Evolutionary conservation across 2,797 vertebrate genomes (phyloP).

Genomic region (Molossus alvarezi): DNA sequence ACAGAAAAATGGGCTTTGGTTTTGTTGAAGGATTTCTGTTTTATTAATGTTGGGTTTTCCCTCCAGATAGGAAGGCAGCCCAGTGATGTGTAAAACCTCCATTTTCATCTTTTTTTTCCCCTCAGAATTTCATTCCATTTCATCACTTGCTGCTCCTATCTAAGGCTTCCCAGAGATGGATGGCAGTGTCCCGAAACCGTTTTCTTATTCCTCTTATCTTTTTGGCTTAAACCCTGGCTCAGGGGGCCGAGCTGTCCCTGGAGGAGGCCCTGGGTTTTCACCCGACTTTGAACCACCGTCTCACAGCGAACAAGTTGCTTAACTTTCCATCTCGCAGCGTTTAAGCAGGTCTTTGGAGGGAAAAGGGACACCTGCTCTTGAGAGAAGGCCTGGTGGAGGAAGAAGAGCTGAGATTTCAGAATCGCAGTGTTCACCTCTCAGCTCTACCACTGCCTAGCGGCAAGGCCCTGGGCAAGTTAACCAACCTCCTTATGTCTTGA

Average conservation of each 20-base stretch:
- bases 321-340: conserved; percentile 52
- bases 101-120: conserved; percentile 74
- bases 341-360: conserved; percentile 26
- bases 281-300: not conserved
- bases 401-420: not conserved
- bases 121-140: conserved; percentile 79
- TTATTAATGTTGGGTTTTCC: conserved; percentile 83
- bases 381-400: not conserved
- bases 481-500: not conserved
- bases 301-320: conserved; percentile 40
- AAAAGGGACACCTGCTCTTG: not conserved
- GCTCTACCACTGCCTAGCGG: not conserved
- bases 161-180: conserved; percentile 75
- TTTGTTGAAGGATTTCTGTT: conserved; percentile 79
- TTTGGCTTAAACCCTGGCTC: conserved; percentile 74
- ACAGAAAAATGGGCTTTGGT: conserved; percentile 81
- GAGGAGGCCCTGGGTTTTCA: conserved; percentile 53
- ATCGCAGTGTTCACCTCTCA: not conserved
- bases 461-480: not conserved
- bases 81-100: conserved; percentile 81
- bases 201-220: conserved; percentile 74
- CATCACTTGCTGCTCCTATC: conserved; percentile 74
- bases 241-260: not conserved
- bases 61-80: conserved; percentile 79
- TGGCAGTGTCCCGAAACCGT: conserved; percentile 54